Base-by-base conservation (phyloP, 2,888 invertebrate species). In the Coleophora deauratella region DNA sequence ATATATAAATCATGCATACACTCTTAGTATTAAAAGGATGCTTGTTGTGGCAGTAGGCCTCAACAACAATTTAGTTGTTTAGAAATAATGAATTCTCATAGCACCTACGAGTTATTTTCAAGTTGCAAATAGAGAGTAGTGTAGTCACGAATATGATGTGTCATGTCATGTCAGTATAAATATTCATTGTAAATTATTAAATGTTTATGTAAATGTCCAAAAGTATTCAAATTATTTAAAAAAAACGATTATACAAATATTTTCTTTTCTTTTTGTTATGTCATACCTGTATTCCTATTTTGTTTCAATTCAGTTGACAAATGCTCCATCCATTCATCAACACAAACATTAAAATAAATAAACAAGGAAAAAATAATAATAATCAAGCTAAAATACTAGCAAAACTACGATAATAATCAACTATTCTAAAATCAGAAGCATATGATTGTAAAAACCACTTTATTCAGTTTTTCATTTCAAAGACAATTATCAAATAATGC, bases 121-220 rank as follows among this genome's bases (percentile, higher is more conserved):
- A 78, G 71, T 81, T 81, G 76, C 76, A 78, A 76, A 80, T 84
- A 82, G 82, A 62, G 48, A 54, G 79, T 84, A 84, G 82, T 55
- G 56, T 76, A 84, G 81, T 73, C 78, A 79, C 72, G 70, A 74
- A 74, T 77, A 84, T 79, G 80, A 84, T 74, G 75, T 79, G 73
- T 80, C 81, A 78, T 76, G 77, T 84, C 84, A 82, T 82, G 80
- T 84, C 81, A 78, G 69, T 84, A 84, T 84, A 84, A 84, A 82
- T 82, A 81, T 79, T 82, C 85, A 81, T 74, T 85, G 85, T 85
- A 85, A 82, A 85, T 85, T 85, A 85, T 84, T 85, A 85, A 85
- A 85, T 85, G 85, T 85, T 85, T 84, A 85, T 85, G 85, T 85
- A 85, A 84, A 85, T 84, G 82, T 84, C 84, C 85, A 84, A 84